Evolutionary conservation across 2,113 vertebrate genomes (phyloP).

Genomic region (Dendrocopos noguchii): DNA sequence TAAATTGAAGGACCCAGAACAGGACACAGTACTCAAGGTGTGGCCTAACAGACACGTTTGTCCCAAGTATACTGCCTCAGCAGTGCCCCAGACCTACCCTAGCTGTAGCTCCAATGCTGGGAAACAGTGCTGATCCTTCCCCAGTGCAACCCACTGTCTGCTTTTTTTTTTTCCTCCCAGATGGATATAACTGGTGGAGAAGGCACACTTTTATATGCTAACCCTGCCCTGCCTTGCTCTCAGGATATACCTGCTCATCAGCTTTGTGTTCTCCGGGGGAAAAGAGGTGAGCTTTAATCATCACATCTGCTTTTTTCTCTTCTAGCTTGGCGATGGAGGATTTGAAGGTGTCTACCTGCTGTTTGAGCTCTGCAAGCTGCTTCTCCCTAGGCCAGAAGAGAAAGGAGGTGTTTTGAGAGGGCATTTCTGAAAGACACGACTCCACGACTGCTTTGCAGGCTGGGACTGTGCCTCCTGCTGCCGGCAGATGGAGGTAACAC

Average conservation of each 20-base stretch:
- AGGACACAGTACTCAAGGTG: no score
- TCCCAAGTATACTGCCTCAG: not conserved
- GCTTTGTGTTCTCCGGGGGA: slow-evolving; percentile 74
- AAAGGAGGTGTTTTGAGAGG: not conserved
- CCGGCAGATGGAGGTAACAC: slow-evolving; percentile 33
- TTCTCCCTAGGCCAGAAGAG: slow-evolving; percentile 75
- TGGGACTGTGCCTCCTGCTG: not conserved
- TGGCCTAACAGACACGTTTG: fast-evolving
- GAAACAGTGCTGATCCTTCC: not conserved
- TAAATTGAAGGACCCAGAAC: no score
- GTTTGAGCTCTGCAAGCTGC: slow-evolving; percentile 77
- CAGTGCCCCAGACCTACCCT: not conserved
- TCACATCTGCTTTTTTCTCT: slow-evolving; percentile 75
- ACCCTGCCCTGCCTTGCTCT: not conserved
- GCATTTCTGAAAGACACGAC: fast-evolving
- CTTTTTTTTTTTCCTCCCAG: not conserved
- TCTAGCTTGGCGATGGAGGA: slow-evolving; percentile 78
- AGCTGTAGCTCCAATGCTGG: not conserved
- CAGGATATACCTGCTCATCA: slow-evolving; percentile 79
- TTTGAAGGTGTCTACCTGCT: slow-evolving; percentile 74
- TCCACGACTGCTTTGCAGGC: not conserved
- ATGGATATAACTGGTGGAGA: not conserved
- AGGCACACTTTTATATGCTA: fast-evolving
- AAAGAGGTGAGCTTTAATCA: slow-evolving; percentile 81
- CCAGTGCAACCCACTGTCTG: not conserved